Base-by-base conservation (phyloP, 2,113 vertebrate genomes). In the Salvator merianae region DNA sequence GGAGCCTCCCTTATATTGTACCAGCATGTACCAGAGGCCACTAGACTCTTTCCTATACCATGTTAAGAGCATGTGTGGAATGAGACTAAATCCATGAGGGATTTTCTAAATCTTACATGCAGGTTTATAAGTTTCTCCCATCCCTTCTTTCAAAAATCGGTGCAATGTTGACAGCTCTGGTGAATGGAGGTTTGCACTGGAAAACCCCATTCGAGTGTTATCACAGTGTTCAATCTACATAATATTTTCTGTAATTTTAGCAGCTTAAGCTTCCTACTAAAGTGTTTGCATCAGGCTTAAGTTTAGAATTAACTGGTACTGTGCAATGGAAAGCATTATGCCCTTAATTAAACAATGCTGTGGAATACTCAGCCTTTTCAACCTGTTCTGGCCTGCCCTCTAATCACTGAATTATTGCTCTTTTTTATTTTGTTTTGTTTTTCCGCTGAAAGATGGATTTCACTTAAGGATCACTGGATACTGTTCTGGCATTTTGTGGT, bases 371-470 rank as follows among this genome's bases (percentile, higher is more conserved):
- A 94, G 93, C 91, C 92, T 95, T 93, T 79, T 93, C 92, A 95
- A 95, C 95, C 94, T 97, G 96, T 93, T 93, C 88, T 10, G 84
- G 93, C 95, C 93, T 95, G 95, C 90, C 55, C 90, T 95, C 90
- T 94, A 93, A 88, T 95, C 90, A 91, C 69, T 86, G 88, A 93
- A 93, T 94, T 93, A 93, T 78, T 40, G 72, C 91, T 92, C 90
- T 91, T n/a, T n/a, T n/a, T n/a, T n/a, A n/a, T n/a, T n/a, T n/a
- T 93, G 94, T 94, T 95, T 94, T 95, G 92, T 95, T 95, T 94
- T 94, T 91, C 91, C 94, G 88, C 90, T 91, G 87, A 94, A 92
- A 30, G 88, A 94, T 89, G 87, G 91, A 91, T 95, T 95, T 94
- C 90, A 90, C 87, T 92, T 93, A 91, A 91, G 90, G 92, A 88